phyloP scores from a whole-genome alignment of 2,113 vertebrate species.

The Ahaetulla prasina region DNA sequence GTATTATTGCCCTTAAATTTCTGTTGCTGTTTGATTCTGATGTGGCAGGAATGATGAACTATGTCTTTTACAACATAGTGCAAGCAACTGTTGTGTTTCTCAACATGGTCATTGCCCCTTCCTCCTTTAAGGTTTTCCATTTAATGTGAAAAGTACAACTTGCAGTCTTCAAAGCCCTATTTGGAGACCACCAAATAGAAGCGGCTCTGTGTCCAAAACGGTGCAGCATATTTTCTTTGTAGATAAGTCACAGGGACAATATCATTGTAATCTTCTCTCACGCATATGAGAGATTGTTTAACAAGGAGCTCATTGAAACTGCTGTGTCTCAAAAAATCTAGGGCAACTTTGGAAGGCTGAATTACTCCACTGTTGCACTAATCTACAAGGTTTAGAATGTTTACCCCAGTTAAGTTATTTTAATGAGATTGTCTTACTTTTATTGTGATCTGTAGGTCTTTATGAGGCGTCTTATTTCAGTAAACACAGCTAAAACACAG shows the following conservation, averaged over 20 bases:
- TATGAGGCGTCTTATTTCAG: neutral
- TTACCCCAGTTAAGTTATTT: neutral
- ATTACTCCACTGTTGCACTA: neutral
- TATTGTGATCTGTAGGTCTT: neutral
- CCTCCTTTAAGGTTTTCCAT: neutral
- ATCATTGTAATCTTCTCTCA: no score
- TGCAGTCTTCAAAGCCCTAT: neutral
- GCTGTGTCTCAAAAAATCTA: neutral
- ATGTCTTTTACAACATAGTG: neutral
- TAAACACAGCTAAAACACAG: neutral
- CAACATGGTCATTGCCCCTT: neutral
- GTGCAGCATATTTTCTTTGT: no score
- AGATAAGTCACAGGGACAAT: no score
- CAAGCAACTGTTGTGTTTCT: neutral
- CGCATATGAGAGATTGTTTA: neutral
- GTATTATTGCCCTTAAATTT: neutral
- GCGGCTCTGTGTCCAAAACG: no score
- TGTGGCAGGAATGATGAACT: neutral
- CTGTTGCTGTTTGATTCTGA: neutral
- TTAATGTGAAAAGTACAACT: neutral
- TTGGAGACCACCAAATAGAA: neutral
- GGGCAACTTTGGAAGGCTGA: neutral
- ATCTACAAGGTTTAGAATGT: neutral
- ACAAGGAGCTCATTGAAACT: neutral
- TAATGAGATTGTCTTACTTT: neutral